Evolutionary conservation across 2,113 vertebrate genomes (phyloP).

Genomic region (Scomber japonicus): DNA sequence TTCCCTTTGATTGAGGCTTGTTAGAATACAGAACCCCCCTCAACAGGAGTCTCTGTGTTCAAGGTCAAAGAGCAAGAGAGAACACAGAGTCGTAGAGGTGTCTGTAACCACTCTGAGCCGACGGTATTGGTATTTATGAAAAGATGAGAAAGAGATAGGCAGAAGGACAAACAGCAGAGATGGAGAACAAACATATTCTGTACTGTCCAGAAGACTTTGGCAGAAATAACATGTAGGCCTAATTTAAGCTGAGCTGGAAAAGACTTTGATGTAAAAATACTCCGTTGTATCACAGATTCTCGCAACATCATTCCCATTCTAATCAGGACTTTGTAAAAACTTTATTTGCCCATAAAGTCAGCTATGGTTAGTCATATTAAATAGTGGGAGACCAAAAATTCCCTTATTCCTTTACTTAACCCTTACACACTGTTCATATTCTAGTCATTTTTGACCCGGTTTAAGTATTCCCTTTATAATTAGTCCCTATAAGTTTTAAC

Average conservation of each 20-base stretch:
- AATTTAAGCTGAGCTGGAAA: neutral
- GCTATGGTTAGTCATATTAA: too few species aligned
- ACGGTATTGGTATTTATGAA: neutral
- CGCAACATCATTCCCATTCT: too few species aligned
- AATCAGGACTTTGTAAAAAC: too few species aligned
- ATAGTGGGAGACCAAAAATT: too few species aligned
- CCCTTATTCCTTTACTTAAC: too few species aligned
- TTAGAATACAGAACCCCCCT: neutral
- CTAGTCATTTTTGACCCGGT: too few species aligned
- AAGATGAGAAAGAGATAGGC: neutral
- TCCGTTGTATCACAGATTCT: too few species aligned
- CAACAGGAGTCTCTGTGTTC: constrained; percentile 1
- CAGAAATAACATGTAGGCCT: neutral
- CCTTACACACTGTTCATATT: too few species aligned
- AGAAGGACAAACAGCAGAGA: too few species aligned
- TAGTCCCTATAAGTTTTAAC: too few species aligned
- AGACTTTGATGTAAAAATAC: neutral
- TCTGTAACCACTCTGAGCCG: neutral
- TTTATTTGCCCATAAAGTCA: too few species aligned
- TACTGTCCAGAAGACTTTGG: neutral
- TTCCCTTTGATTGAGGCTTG: constrained; percentile 26
- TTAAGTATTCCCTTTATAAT: too few species aligned
- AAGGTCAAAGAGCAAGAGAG: constrained; percentile 18
- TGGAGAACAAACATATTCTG: neutral
- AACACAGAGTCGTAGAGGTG: neutral